phyloP scores from a whole-genome alignment of 2,797 vertebrate genomes.

The Choloepus didactylus region DNA sequence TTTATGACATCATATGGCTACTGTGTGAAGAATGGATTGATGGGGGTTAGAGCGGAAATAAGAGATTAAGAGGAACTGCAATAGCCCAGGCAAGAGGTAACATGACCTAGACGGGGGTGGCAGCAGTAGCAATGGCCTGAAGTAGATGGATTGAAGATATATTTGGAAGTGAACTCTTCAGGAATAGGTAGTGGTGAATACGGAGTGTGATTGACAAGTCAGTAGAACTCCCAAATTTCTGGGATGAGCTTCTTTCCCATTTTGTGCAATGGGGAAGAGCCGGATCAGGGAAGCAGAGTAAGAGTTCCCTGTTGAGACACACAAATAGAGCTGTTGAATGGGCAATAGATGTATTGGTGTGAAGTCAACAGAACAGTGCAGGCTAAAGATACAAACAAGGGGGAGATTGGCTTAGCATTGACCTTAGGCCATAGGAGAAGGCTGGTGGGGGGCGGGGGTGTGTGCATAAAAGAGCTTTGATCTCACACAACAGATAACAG shows the following conservation, averaged over 20 bases:
- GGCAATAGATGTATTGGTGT: not conserved
- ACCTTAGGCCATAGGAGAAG: not conserved
- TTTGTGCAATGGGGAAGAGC: not conserved
- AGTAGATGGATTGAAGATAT: not conserved
- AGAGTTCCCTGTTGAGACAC: not conserved
- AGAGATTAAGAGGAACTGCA: not conserved
- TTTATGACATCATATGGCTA: slow-evolving; percentile 11
- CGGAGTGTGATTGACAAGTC: not conserved
- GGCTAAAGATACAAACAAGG: not conserved
- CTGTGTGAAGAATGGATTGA: slow-evolving; percentile 10
- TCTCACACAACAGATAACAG: not conserved
- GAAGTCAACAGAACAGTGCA: not conserved
- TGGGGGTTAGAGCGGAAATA: not conserved
- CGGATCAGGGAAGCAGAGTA: not conserved
- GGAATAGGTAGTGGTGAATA: not conserved
- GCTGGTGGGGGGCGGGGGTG: too few relatives aligned
- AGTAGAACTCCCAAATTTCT: not conserved
- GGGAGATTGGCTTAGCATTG: not conserved
- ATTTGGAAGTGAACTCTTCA: not conserved
- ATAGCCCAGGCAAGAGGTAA: not conserved
- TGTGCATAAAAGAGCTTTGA: not conserved
- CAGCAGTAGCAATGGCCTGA: not conserved
- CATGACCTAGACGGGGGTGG: not conserved
- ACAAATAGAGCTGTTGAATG: not conserved
- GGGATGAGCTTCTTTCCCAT: not conserved